Evolutionary conservation across 2,797 vertebrate species (phyloP).

Genomic region (Heterohyrax brucei): DNA sequence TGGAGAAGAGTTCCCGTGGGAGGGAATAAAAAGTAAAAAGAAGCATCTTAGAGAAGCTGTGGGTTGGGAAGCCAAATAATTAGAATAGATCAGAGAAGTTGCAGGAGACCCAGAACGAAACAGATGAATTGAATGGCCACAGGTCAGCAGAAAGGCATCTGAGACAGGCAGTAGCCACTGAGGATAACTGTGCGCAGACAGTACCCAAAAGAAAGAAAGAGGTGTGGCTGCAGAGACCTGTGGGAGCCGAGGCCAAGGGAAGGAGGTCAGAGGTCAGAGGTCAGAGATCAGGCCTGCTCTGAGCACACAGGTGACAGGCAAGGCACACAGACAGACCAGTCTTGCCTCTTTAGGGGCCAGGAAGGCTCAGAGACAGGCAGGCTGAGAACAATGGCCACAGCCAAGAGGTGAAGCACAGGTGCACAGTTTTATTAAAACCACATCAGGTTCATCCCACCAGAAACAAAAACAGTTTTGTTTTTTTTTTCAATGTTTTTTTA

Average conservation of each 20-base stretch:
- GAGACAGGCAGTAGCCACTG: background rate
- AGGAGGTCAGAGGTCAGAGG: background rate
- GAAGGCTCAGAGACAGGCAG: background rate
- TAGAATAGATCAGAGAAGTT: conserved; percentile 52
- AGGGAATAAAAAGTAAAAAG: background rate
- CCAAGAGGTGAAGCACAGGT: background rate
- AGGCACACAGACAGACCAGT: background rate
- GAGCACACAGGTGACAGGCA: accelerated
- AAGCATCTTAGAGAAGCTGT: background rate
- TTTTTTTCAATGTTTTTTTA: no score
- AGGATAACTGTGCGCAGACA: background rate
- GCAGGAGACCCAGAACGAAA: conserved; percentile 41
- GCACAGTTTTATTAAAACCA: background rate
- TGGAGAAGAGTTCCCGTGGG: background rate
- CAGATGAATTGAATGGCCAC: background rate
- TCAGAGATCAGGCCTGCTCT: background rate
- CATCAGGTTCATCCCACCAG: background rate
- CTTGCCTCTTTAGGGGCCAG: background rate
- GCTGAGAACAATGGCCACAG: background rate
- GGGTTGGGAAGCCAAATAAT: conserved; percentile 45
- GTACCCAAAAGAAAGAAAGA: background rate
- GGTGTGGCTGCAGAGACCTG: accelerated
- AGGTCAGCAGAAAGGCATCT: background rate
- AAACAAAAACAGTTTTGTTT: background rate
- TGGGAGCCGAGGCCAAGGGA: background rate